Percentiles rank a stretch among this genome's conserved stretches.
Conservation (phyloP, 2,113 vertebrate species). For the Phodopus roborovskii region DNA sequence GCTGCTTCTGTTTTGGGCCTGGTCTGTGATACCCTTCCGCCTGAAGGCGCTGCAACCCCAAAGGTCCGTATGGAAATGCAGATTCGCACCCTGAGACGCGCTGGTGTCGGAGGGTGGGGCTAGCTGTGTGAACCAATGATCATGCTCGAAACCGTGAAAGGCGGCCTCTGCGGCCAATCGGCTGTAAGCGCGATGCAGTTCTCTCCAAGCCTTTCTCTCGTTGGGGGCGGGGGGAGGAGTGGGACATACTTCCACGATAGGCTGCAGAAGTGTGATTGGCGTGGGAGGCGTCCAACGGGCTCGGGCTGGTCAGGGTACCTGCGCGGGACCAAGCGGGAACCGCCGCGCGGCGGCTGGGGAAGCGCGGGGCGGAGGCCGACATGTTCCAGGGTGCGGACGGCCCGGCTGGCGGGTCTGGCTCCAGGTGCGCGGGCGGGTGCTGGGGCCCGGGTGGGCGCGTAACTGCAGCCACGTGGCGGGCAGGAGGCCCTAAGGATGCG, state of each 20-base stretch:
- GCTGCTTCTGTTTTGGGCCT: background rate
- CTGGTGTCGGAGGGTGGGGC: background rate
- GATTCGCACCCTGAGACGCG: background rate
- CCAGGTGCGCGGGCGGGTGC: constrained; percentile 87
- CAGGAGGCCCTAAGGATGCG: background rate
- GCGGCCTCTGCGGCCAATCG: accelerated
- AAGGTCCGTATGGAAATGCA: background rate
- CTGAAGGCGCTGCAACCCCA: too few species aligned
- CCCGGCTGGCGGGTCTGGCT: constrained; percentile 85
- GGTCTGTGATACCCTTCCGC: too few species aligned
- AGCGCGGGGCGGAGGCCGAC: constrained; percentile 83
- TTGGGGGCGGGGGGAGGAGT: accelerated
- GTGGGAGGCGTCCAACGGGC: accelerated
- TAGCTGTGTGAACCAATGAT: background rate
- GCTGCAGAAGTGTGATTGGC: background rate
- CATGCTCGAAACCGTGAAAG: background rate
- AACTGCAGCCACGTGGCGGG: background rate
- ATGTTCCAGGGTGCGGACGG: constrained; percentile 91
- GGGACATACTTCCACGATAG: accelerated
- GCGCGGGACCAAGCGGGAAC: constrained; percentile 58
- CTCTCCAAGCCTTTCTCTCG: background rate
- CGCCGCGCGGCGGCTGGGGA: background rate
- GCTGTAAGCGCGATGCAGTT: accelerated
- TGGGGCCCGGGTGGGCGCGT: background rate
- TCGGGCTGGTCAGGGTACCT: accelerated